phyloP scores from a whole-genome alignment of 2,888 invertebrate genomes.

The Drosophila ustulata region DNA sequence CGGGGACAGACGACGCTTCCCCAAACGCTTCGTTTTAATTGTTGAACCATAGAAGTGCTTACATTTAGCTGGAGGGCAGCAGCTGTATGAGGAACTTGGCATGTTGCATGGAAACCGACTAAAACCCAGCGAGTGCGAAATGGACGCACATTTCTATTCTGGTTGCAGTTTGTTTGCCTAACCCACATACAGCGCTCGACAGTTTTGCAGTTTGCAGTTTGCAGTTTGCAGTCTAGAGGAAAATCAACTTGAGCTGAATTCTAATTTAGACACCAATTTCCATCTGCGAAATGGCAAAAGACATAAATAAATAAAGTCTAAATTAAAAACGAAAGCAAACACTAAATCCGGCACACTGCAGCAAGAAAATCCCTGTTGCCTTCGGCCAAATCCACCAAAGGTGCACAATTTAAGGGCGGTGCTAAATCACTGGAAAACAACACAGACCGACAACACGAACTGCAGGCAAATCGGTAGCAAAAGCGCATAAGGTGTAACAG shows the following conservation, averaged over 20 bases:
- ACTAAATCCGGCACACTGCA: slow-evolving; percentile 26
- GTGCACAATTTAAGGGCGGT: slow-evolving; percentile 22
- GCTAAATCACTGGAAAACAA: slow-evolving; percentile 78
- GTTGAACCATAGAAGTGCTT: slow-evolving; percentile 75
- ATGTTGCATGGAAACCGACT: slow-evolving; percentile 14
- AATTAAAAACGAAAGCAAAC: slow-evolving; percentile 66
- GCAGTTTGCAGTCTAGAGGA: slow-evolving; percentile 19
- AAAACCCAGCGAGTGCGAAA: slow-evolving; percentile 16
- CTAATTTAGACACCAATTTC: slow-evolving; percentile 74
- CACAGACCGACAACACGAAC: slow-evolving; percentile 50
- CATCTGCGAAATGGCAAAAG: slow-evolving; percentile 42
- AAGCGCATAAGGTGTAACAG: slow-evolving; percentile 52
- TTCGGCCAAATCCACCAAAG: slow-evolving; percentile 4
- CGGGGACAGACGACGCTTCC: slow-evolving; percentile 16
- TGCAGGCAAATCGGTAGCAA: slow-evolving; percentile 70
- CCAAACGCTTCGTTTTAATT: slow-evolving; percentile 69
- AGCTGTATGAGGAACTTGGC: slow-evolving; percentile 30
- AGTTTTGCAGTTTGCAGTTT: slow-evolving; percentile 9
- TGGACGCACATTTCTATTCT: slow-evolving; percentile 40
- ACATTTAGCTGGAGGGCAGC: slow-evolving; percentile 58
- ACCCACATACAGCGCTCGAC: slow-evolving; percentile 45
- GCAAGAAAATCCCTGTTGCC: slow-evolving; percentile 2
- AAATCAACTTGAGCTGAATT: slow-evolving; percentile 75
- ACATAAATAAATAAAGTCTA: slow-evolving; percentile 73
- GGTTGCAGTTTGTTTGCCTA: slow-evolving; percentile 59